phyloP scores from a whole-genome alignment of 2,113 vertebrate genomes.

The Bubo blakistoni region DNA sequence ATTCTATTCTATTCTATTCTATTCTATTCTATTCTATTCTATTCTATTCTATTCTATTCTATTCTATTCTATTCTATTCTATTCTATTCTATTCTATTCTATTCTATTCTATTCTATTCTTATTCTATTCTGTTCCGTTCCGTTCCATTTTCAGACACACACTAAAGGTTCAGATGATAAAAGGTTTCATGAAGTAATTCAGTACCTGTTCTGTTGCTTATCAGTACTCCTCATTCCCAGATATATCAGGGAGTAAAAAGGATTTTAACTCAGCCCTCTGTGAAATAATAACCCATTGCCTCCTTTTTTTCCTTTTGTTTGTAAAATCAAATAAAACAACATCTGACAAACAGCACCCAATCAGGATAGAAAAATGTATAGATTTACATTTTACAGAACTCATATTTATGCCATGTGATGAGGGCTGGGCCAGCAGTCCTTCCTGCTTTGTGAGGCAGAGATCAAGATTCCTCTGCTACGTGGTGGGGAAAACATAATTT shows the following conservation, averaged over 20 bases:
- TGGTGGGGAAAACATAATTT: background rate
- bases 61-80: background rate
- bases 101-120: background rate
- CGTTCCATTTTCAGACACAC: background rate
- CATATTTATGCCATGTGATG: slow-evolving; percentile 7
- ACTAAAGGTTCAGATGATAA: background rate
- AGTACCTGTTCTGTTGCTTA: background rate
- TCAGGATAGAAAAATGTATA: background rate
- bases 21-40: background rate
- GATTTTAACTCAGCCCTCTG: background rate
- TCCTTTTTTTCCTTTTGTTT: background rate
- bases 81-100: background rate
- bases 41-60: background rate
- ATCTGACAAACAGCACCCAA: background rate
- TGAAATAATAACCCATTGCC: background rate
- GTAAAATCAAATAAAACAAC: background rate
- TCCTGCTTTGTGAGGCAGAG: slow-evolving; percentile 38
- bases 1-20: background rate
- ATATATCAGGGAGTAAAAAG: background rate
- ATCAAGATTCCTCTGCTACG: background rate
- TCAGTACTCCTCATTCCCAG: background rate
- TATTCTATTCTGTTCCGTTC: background rate
- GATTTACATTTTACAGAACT: background rate
- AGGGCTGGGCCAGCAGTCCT: slow-evolving; percentile 19
- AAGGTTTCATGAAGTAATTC: background rate